Base-by-base conservation (phyloP, 2,888 invertebrate genomes). In the Nomada flava region DNA sequence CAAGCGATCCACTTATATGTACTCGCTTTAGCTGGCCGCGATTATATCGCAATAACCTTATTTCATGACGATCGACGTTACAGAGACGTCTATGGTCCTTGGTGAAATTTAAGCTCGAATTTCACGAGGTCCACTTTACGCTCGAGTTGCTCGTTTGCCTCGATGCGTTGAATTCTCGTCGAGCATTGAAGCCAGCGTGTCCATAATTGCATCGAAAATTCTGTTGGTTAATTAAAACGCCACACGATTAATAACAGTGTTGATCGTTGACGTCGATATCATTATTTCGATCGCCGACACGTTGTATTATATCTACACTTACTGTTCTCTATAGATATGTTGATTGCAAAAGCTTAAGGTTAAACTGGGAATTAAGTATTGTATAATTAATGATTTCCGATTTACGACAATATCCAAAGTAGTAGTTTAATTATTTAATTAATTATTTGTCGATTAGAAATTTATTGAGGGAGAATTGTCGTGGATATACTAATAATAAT, bases 41-140 rank as follows among this genome's bases (percentile, higher is more conserved):
- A 90, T 89, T 83, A 75, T 73, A 86, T 87, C 88, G 77, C 86
- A 74, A 86, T 88, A 88, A 90, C 90, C 90, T 89, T 87, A 87
- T 89, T 90, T 88, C 89, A 86, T 76, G 85, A 84, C 86, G 89
- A 84, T 82, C 84, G 85, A 83, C 72, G 62, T 11, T 18, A 20
- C 57, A 36, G 63, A 59, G 86, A 86, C 86, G 88, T 87, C 87
- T 76, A 86, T 86, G 84, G 81, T 79, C 82, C 80, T 78, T 63
- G 82, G 89, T 88, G 89, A 90, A 91, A 90, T 89, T 91, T 88
- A 76, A 89, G 89, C 88, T 89, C 86, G 88, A 87, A 89, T 91
- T 91, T 88, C 89, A 88, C 86, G 78, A 79, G 79, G 42, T 79
- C 85, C 36, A 36, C 36, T 36, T 85, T 79, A 88, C 87, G 86